Evolutionary conservation across 2,113 vertebrate species (phyloP).

Genomic region (Stomatorhinus ivindoensis): DNA sequence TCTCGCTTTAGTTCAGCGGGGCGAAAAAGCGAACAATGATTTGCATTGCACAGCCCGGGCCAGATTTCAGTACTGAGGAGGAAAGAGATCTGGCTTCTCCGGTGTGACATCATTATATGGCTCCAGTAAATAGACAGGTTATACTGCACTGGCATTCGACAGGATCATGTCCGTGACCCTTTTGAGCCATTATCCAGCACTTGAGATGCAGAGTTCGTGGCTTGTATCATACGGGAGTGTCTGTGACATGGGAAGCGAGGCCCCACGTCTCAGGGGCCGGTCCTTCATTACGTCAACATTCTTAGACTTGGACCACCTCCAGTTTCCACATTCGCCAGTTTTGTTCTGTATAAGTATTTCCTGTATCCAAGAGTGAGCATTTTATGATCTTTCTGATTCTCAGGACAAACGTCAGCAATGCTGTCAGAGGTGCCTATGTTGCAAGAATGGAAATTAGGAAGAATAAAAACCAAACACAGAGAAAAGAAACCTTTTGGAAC

Average conservation of each 20-base stretch:
- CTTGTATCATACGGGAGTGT: neutral
- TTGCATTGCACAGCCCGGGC: neutral
- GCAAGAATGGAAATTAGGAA: neutral
- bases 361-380: neutral
- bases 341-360: neutral
- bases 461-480: neutral
- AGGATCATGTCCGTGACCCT: neutral
- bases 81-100: neutral
- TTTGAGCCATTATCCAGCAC: neutral
- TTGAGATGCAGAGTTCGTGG: neutral
- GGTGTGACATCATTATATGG: neutral
- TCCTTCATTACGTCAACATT: neutral
- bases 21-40: neutral
- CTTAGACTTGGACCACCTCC: neutral
- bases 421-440: neutral
- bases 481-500: slow-evolving; percentile 28
- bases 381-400: neutral
- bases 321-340: neutral
- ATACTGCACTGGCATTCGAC: neutral
- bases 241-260: neutral
- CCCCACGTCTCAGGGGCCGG: neutral
- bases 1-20: neutral
- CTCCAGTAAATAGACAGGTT: neutral
- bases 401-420: neutral
- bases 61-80: neutral